Percentiles rank a stretch among this genome's conserved stretches.
Evolutionary conservation across 2,113 vertebrate species (phyloP).

Genomic region (Perca schrenkii): DNA sequence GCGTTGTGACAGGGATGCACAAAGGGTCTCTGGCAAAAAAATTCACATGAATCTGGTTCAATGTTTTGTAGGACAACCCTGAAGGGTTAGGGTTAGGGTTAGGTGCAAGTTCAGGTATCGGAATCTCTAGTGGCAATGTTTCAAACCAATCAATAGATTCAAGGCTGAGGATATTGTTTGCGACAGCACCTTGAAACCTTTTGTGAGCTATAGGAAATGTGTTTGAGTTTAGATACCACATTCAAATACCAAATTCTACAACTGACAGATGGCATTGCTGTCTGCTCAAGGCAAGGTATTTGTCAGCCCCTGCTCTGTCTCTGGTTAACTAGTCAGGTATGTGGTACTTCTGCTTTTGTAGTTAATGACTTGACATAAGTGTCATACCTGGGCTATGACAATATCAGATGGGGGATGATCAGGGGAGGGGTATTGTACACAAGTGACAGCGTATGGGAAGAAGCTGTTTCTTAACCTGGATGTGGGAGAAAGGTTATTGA

Average conservation of each 20-base stretch:
- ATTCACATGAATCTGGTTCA: too few species aligned
- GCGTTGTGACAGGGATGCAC: too few species aligned
- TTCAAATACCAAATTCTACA: neutral
- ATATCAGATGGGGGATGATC: neutral
- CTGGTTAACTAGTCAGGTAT: constrained; percentile 19
- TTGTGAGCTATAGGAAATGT: neutral
- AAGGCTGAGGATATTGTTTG: neutral
- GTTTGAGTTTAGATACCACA: neutral
- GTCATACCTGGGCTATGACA: neutral
- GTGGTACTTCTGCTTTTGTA: too few species aligned
- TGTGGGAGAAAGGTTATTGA: neutral
- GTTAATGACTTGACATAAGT: neutral
- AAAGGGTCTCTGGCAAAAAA: too few species aligned
- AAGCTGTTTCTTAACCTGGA: neutral
- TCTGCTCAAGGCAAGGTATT: neutral
- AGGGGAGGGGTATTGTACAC: neutral
- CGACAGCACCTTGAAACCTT: neutral
- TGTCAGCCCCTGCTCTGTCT: neutral
- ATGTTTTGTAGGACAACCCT: too few species aligned
- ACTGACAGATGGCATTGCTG: neutral
- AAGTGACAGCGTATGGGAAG: neutral
- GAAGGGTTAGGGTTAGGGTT: too few species aligned
- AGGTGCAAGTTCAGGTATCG: too few species aligned
- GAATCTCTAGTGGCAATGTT: too few species aligned
- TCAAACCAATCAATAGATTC: neutral